Evolutionary conservation across 1,140 invertebrate genomes (phyloP).

Genomic region (Aphelenchoides avenae): DNA sequence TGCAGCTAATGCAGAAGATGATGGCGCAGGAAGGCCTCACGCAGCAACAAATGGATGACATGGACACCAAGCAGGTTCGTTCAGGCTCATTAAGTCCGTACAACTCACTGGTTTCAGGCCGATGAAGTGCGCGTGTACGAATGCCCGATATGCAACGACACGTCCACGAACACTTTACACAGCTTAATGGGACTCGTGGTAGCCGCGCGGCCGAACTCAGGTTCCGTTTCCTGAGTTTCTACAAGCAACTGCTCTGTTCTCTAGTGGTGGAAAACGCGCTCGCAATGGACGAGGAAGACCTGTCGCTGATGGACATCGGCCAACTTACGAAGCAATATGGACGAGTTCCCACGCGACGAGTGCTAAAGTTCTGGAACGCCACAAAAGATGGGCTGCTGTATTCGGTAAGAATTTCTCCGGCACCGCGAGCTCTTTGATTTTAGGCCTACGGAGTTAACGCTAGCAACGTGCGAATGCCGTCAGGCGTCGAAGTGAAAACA

Average conservation of each 20-base stretch:
- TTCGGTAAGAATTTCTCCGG: not conserved
- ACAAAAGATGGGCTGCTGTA: slow-evolving; percentile 1
- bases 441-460: not conserved
- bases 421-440: not conserved
- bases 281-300: not conserved
- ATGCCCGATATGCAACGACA: slow-evolving; percentile 17
- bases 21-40: slow-evolving; percentile 11
- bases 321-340: slow-evolving; percentile 1
- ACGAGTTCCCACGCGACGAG: not conserved
- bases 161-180: slow-evolving; percentile 6
- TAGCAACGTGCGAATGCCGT: not conserved
- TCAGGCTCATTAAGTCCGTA: too few species aligned
- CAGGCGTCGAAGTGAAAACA: not conserved
- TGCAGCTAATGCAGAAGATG: slow-evolving; percentile 16
- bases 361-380: not conserved
- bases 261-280: slow-evolving; percentile 4
- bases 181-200: slow-evolving; percentile 12
- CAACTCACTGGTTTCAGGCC: too few species aligned
- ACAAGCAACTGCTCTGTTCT: not conserved
- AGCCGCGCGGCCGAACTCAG: slow-evolving; percentile 7
- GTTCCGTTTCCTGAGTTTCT: not conserved
- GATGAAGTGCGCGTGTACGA: slow-evolving; percentile 12
- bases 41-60: slow-evolving; percentile 11
- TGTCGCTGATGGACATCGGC: slow-evolving; percentile 2
- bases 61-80: slow-evolving; percentile 8